A percentile compares a stretch with the other conserved stretches of the same genome.
Evolutionary conservation across 1,140 invertebrate species (phyloP).

Genomic region (Bombus confusus): DNA sequence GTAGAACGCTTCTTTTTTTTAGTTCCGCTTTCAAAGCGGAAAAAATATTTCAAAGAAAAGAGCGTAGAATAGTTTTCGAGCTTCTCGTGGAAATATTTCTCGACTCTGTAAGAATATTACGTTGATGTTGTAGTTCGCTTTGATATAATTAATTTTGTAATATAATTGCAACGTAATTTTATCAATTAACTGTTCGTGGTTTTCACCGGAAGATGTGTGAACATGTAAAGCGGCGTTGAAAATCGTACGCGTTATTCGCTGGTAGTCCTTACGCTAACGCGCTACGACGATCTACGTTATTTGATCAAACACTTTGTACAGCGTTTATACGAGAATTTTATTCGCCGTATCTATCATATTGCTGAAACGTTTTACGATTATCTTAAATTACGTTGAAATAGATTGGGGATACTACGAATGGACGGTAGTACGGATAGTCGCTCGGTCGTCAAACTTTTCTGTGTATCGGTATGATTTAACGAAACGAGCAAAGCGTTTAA

Average conservation of each 20-base stretch:
- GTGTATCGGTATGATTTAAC: not conserved
- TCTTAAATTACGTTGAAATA: not conserved
- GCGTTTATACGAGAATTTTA: not conserved
- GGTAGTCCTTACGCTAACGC: too few species aligned
- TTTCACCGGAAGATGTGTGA: too few species aligned
- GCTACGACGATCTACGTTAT: too few species aligned
- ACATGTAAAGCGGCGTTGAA: too few species aligned
- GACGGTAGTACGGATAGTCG: not conserved
- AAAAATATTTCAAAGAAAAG: not conserved
- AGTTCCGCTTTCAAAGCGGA: too few species aligned
- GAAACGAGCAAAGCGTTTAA: not conserved
- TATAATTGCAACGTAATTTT: not conserved
- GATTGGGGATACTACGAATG: not conserved
- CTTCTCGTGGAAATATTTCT: not conserved
- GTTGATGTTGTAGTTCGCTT: not conserved
- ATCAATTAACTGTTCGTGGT: not conserved
- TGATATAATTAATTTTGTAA: not conserved
- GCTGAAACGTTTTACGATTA: not conserved
- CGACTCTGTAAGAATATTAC: not conserved
- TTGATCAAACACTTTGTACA: not conserved
- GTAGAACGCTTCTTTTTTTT: not conserved
- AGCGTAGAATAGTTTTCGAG: not conserved
- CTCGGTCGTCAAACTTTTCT: not conserved
- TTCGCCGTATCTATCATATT: not conserved
- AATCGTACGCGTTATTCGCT: too few species aligned